phyloP scores from a whole-genome alignment of 2,113 vertebrate species.

The Microtus ochrogaster region DNA sequence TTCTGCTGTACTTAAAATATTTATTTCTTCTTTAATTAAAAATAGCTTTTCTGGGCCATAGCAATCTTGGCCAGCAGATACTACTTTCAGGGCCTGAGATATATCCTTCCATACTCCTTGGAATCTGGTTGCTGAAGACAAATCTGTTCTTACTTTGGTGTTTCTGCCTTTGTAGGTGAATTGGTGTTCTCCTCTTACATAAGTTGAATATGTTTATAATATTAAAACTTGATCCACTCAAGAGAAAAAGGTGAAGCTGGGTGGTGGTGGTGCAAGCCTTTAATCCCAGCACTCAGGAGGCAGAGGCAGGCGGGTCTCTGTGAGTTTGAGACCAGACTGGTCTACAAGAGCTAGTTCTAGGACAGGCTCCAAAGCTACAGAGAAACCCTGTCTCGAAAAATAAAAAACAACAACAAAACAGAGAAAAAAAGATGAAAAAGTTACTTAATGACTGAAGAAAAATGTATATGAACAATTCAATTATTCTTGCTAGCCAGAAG shows the following conservation, averaged over 20 bases:
- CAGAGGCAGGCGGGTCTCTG: too few species aligned
- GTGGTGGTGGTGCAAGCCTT: too few species aligned
- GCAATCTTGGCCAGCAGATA: not conserved
- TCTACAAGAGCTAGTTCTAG: too few species aligned
- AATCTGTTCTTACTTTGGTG: too few species aligned
- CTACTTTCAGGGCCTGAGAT: not conserved
- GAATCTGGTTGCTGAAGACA: not conserved
- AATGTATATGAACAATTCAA: not conserved
- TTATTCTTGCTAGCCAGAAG: conserved; percentile 35
- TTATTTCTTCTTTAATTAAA: not conserved
- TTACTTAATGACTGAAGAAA: conserved; percentile 16
- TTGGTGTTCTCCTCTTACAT: not conserved
- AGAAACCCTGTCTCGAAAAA: too few species aligned
- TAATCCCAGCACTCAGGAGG: too few species aligned
- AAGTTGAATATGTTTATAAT: not conserved
- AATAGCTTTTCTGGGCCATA: not conserved
- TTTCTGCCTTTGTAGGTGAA: not conserved
- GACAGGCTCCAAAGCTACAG: too few species aligned
- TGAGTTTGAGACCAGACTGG: too few species aligned
- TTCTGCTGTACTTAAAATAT: not conserved
- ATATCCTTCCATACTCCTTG: not conserved
- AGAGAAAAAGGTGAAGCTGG: conserved; percentile 27
- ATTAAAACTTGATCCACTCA: not conserved
- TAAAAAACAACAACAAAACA: too few species aligned
- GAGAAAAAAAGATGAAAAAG: not conserved